Evolutionary conservation across 2,888 invertebrate species (phyloP), one percentile per base, ranked within the genome.

Genomic region (Drosophila mercatorum): DNA sequence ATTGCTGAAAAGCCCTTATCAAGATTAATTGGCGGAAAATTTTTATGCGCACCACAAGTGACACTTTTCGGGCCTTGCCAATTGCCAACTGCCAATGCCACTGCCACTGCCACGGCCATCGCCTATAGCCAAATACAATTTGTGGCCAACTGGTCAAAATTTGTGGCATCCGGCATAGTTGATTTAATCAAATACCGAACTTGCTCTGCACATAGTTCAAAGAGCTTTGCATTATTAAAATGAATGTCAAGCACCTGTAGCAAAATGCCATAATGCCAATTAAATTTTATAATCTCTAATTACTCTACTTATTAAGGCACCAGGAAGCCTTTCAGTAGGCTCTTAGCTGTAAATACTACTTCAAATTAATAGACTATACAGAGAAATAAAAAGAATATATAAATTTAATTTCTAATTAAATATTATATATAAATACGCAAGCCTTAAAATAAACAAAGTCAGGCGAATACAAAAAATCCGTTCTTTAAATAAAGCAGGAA

Each of bases 21-120:
- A 79, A 87, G 81, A 89, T 90, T 87, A 90, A 88, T 81, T 80
- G 83, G 74, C 83, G 82, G 82, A 89, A 88, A 86, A 81, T 88
- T 78, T 73, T 70, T 86, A 78, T 81, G 83, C 70, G 57, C 69
- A 72, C 53, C 70, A 38, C 67, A 63, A 77, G 56, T 66, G 85
- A 76, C 85, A 85, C 70, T 82, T 75, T 65, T 70, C 59, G 55
- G 60, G 67, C 53, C 57, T 70, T 51, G 75, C 59, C 58, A 72
- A 72, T 84, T 78, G 66, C 68, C 68, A 69, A 11, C 34, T 17
- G 17, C 17, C n/a, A 17, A 64, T 78, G 66, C 68, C 68, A 69
- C 0, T 17, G 17, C 17, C 17, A 11, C 34, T 17, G 17, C 17
- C n/a, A 17, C 62, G 51, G 52, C 22, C 59, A 57, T 44, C 36